Base-by-base conservation (phyloP, 2,797 vertebrate genomes). In the Phaenicophaeus curvirostris region DNA sequence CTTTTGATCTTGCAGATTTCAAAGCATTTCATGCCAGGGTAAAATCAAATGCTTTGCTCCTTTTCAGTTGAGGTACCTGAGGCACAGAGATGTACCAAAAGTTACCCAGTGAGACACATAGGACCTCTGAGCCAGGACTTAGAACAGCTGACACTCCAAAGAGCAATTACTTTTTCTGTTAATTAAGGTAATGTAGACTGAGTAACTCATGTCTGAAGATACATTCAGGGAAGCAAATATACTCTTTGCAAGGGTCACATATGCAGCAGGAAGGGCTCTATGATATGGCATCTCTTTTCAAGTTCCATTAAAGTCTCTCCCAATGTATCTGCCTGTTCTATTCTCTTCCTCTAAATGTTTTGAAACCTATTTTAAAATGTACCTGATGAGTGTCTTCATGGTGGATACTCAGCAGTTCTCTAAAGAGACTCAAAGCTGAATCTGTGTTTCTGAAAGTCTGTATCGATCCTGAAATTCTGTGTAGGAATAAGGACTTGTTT, bases 111-210 rank as follows among this genome's bases (percentile, higher is more conserved):
- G 55, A 82, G 30, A 62, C 42, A 57, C 0, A 2, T 23, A 30
- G 41, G 58, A 35, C 41, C 69, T 50, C 41, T n/a, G 44, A 83
- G 30, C 13, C 28, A 61, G 58, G 17, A 55, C 55, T 72, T 0
- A 0, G 23, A 65, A 25, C 41, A 23, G 16, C 27, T 6, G 2
- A 30, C 27, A 19, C 58, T 72, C 21, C 41, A 65, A 61, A 57
- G 23, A 78, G 3, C 33, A 31, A 31, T 63, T 54, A 21, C 8
- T 62, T 65, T 72, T 39, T 58, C 24, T 62, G 5, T 37, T 41
- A 57, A 66, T 71, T 81, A 31, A 77, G 57, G 53, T 48, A 63
- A 53, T 0, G 0, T 25, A 37, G 8, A 5, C 6, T 41, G 31
- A 33, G 17, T 65, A 85, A 68, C 39, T 87, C 27, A 14, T 48